phyloP scores from a whole-genome alignment of 2,797 vertebrate genomes.

The Steatocranus sp. region DNA sequence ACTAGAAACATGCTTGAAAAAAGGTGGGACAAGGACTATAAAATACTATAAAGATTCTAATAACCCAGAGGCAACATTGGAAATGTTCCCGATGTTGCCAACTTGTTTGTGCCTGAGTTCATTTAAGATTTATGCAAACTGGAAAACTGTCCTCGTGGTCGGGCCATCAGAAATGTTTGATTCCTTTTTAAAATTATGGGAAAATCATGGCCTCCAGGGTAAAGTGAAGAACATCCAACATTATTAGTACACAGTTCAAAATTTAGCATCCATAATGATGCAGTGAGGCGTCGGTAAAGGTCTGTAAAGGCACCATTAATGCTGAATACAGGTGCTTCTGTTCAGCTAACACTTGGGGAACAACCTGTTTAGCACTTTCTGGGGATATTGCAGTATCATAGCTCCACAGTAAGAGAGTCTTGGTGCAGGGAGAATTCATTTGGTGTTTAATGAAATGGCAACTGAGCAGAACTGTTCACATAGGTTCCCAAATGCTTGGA shows the following conservation, averaged over 20 bases:
- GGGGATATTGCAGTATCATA: neutral
- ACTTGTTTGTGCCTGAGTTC: neutral
- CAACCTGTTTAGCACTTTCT: neutral
- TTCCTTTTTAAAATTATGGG: neutral
- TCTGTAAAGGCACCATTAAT: neutral
- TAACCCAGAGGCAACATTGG: neutral
- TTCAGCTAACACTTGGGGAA: neutral
- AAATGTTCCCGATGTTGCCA: neutral
- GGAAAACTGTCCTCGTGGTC: rapidly evolving
- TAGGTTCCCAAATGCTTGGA: neutral
- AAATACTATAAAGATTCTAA: neutral
- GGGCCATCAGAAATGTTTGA: neutral
- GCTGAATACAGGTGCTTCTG: neutral
- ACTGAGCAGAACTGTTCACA: rapidly evolving
- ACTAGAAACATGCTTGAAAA: neutral
- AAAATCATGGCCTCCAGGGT: neutral
- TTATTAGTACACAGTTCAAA: neutral
- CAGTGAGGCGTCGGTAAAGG: rapidly evolving
- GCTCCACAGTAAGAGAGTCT: neutral
- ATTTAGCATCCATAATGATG: rapidly evolving
- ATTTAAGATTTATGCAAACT: rapidly evolving
- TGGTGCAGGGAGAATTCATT: neutral
- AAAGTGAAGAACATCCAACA: neutral
- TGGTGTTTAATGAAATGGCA: neutral
- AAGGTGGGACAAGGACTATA: neutral